Conservation (phyloP, 1,140 invertebrate species). For the Pseudomyrmex flavicornis region DNA sequence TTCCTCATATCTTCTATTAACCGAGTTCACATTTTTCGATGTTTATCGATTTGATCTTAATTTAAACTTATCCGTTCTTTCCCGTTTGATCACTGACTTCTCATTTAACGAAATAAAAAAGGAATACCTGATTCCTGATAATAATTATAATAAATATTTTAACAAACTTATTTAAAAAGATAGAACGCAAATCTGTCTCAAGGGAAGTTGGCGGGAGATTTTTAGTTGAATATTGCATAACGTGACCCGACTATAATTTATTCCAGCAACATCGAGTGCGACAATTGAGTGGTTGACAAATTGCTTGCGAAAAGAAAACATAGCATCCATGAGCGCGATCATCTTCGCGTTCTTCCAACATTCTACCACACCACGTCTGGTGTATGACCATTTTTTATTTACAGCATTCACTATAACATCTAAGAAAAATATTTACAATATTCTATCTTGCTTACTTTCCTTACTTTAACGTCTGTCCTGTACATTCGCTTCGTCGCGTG, state of each 20-base stretch:
- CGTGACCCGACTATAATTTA: conserved; percentile 6
- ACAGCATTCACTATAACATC: conserved; percentile 76
- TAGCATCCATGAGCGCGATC: conserved; percentile 64
- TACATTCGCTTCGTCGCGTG: conserved; percentile 69
- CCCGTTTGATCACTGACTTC: neutral
- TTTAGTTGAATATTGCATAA: conserved; percentile 20
- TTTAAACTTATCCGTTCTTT: neutral
- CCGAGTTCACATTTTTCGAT: neutral
- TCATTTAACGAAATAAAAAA: conserved; percentile 16
- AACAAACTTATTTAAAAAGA: neutral
- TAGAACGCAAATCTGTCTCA: neutral
- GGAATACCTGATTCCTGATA: neutral
- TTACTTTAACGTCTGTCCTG: conserved; percentile 59
- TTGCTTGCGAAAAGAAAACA: conserved; percentile 16
- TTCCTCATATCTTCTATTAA: conserved; percentile 11
- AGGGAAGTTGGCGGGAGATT: conserved; percentile 32
- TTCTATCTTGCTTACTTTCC: conserved; percentile 18
- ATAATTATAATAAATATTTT: conserved; percentile 21
- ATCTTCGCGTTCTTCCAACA: conserved; percentile 57
- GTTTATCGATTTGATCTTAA: neutral
- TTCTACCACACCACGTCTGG: conserved; percentile 58
- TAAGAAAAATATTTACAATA: conserved; percentile 81
- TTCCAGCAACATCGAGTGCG: neutral
- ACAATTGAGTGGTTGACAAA: conserved; percentile 16
- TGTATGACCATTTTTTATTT: conserved; percentile 75